Evolutionary conservation across 2,797 vertebrate species (phyloP).

Genomic region (Notoglanidium macrostoma): DNA sequence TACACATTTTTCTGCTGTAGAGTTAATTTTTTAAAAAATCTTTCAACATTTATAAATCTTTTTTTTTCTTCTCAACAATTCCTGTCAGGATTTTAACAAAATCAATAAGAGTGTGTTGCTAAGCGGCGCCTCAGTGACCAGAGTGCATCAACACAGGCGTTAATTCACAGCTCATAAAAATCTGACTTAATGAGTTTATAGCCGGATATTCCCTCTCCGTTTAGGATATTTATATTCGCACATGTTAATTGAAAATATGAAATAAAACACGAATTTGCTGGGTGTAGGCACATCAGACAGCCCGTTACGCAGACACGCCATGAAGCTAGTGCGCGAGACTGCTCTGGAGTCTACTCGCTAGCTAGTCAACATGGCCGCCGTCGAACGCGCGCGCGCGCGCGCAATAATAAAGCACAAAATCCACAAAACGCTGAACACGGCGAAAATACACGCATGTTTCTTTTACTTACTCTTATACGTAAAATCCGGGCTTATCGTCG

Average conservation of each 20-base stretch:
- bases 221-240: not conserved
- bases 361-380: conserved; percentile 44
- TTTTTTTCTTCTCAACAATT: not conserved
- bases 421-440: too few species aligned
- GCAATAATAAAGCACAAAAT: not conserved
- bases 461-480: conserved; percentile 69
- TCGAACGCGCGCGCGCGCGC: not conserved
- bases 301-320: not conserved
- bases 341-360: conserved; percentile 5
- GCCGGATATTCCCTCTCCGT: not conserved
- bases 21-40: not conserved
- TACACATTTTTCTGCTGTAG: not conserved
- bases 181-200: not conserved
- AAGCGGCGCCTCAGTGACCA: not conserved
- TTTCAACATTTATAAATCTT: not conserved
- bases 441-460: not conserved
- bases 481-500: conserved; percentile 52
- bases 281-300: not conserved
- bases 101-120: not conserved
- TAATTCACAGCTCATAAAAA: not conserved
- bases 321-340: conserved; percentile 10
- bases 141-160: not conserved
- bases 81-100: not conserved
- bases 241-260: not conserved
- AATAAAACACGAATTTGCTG: not conserved